These are phyloP conservation scores for Magallana gigas DNA, from an alignment of 1,140 invertebrate species.

Conservation along the genomic window DNA sequence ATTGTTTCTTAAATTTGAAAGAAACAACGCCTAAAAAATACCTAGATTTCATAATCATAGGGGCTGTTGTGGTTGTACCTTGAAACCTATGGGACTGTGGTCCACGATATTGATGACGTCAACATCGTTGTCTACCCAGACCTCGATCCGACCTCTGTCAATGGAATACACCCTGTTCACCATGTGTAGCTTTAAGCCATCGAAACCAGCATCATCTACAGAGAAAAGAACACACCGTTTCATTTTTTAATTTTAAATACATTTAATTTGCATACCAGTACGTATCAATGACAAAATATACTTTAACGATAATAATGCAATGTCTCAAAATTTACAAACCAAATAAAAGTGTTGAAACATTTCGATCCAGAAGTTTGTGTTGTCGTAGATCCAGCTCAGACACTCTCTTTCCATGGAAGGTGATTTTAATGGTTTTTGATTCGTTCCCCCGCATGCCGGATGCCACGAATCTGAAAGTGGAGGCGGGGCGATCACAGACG, in stretches of 20 bases:
- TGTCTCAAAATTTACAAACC: neutral
- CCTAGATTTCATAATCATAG: too few species aligned
- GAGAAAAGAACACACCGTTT: neutral
- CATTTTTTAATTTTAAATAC: neutral
- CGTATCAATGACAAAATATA: too few species aligned
- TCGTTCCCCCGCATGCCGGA: neutral
- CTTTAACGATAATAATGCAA: too few species aligned
- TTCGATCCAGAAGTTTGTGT: neutral
- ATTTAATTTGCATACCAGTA: too few species aligned
- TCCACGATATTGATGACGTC: neutral
- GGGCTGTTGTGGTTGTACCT: neutral
- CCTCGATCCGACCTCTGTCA: conserved; percentile 33
- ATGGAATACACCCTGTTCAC: conserved; percentile 21
- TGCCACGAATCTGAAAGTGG: neutral
- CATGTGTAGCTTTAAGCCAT: conserved; percentile 27
- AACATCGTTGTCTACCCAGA: conserved; percentile 36
- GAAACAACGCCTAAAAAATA: too few species aligned
- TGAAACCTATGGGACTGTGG: conserved; percentile 11
- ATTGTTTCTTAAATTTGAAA: too few species aligned
- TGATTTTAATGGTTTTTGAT: neutral
- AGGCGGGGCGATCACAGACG: neutral
- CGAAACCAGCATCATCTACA: conserved; percentile 41
- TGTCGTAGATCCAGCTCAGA: neutral
- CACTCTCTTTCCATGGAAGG: neutral
- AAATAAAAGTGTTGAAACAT: neutral